Evolutionary conservation across 2,797 vertebrate species (phyloP).

Genomic region (Emydoidea blandingii): DNA sequence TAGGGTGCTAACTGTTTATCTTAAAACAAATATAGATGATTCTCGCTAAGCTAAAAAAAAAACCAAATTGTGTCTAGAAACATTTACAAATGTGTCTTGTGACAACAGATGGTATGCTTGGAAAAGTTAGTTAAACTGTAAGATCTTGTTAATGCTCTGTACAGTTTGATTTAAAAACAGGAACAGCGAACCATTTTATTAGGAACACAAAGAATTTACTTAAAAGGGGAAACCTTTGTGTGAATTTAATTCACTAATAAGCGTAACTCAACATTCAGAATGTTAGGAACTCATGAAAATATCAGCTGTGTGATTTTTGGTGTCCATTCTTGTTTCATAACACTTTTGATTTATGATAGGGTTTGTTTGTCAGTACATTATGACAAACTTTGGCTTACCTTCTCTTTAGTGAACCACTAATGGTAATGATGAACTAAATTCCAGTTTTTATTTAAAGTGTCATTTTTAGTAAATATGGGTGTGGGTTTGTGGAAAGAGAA

Average conservation of each 20-base stretch:
- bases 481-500: background rate
- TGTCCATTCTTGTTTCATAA: background rate
- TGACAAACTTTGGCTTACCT: background rate
- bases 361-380: background rate
- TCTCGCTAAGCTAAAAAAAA: background rate
- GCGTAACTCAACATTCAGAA: background rate
- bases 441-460: background rate
- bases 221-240: background rate
- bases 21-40: background rate
- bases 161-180: background rate
- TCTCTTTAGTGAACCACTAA: fast-evolving
- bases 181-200: background rate
- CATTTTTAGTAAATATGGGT: background rate
- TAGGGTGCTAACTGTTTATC: background rate
- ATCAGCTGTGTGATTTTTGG: background rate
- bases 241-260: background rate
- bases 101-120: background rate
- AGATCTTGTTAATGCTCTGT: background rate
- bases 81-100: background rate
- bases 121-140: background rate
- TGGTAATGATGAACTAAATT: background rate
- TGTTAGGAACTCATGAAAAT: background rate
- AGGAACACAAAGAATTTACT: background rate
- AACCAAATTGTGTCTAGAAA: background rate
- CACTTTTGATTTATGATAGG: background rate